These are phyloP conservation scores for Dendrocopos noguchii DNA, from an alignment of 2,113 vertebrate species.

Conservation along the genomic window DNA sequence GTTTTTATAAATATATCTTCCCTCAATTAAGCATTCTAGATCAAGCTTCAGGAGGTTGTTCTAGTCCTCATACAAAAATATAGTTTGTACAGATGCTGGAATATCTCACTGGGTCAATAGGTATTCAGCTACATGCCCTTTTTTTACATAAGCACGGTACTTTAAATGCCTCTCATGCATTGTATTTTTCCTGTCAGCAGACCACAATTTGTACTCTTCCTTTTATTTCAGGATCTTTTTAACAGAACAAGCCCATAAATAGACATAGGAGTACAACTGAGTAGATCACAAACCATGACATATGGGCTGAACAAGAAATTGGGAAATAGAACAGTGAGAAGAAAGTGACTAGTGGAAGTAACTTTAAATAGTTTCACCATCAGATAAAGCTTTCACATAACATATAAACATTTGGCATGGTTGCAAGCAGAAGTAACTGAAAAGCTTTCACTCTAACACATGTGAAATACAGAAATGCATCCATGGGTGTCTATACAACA, in stretches of 20 bases:
- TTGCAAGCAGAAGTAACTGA: neutral
- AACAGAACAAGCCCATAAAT: slow-evolving; percentile 37
- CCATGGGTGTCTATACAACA: neutral
- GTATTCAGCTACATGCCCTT: neutral
- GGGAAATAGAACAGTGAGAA: neutral
- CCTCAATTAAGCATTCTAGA: neutral
- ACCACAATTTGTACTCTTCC: neutral
- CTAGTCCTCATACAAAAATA: neutral
- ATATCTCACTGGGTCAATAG: neutral
- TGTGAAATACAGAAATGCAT: neutral
- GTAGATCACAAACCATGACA: slow-evolving; percentile 27
- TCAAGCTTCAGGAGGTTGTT: neutral
- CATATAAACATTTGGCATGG: neutral
- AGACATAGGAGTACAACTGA: neutral
- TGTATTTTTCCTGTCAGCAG: neutral
- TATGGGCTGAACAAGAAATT: slow-evolving; percentile 24
- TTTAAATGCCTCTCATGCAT: neutral
- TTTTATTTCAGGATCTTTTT: slow-evolving; percentile 3
- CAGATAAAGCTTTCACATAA: neutral
- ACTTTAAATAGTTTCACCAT: slow-evolving; percentile 18
- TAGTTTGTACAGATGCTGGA: neutral
- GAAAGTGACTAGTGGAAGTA: slow-evolving; percentile 21
- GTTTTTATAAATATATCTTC: neutral
- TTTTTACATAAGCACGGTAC: neutral
- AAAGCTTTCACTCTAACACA: neutral